phyloP scores from a whole-genome alignment of 1,140 invertebrate genomes.

The Spodoptera litura region DNA sequence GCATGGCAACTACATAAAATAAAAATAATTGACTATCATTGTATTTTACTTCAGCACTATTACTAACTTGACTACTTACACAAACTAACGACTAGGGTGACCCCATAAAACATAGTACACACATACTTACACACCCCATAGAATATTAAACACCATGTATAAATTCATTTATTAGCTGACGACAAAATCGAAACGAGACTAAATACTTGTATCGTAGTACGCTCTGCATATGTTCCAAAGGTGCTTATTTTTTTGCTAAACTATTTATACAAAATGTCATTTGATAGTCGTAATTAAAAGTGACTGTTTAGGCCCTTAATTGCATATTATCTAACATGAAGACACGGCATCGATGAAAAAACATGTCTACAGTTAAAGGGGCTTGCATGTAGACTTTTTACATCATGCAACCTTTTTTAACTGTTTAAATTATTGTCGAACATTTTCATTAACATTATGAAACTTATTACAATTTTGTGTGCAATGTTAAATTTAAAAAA shows the following conservation, averaged over 20 bases:
- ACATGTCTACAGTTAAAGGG: slow-evolving; percentile 44
- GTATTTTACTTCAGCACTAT: not conserved
- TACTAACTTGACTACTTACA: not conserved
- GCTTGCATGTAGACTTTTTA: not conserved
- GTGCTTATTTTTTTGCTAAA: slow-evolving; percentile 30
- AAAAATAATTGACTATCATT: too few relatives aligned
- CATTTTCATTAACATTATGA: slow-evolving; percentile 19
- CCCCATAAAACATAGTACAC: slow-evolving; percentile 2
- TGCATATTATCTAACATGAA: slow-evolving; percentile 52
- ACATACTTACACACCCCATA: not conserved
- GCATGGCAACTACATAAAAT: too few relatives aligned
- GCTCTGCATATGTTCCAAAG: slow-evolving; percentile 28
- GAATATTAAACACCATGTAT: slow-evolving; percentile 23
- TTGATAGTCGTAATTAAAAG: slow-evolving; percentile 53
- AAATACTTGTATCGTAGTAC: not conserved
- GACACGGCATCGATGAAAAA: slow-evolving; percentile 47
- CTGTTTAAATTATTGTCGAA: not conserved
- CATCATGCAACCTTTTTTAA: not conserved
- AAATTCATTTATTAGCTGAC: slow-evolving; percentile 1
- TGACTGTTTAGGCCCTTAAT: slow-evolving; percentile 53
- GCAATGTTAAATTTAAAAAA: not conserved
- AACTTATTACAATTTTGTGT: slow-evolving; percentile 27
- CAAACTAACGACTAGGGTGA: not conserved
- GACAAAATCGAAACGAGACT: slow-evolving; percentile 5
- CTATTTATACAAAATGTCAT: slow-evolving; percentile 44